These are phyloP conservation scores for Pitangus sulphuratus DNA, from an alignment of 2,797 vertebrate genomes.

Conservation along the genomic window DNA sequence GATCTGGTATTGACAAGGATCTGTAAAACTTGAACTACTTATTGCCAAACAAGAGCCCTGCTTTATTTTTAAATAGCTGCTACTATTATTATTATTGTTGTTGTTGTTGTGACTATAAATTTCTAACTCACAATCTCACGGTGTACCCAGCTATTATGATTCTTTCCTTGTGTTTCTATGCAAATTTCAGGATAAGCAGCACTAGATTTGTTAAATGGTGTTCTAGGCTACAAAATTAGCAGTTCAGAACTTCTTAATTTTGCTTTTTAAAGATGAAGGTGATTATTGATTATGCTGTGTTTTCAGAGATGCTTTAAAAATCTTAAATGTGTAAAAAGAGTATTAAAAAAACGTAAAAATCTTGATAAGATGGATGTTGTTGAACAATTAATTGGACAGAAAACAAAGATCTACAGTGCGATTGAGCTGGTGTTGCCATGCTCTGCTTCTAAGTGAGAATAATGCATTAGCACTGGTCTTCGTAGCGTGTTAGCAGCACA, in stretches of 20 bases:
- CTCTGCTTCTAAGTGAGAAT: conserved; percentile 3
- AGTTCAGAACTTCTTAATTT: neutral
- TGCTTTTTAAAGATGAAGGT: neutral
- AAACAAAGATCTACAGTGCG: neutral
- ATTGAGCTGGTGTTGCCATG: neutral
- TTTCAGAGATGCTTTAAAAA: neutral
- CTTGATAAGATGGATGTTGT: neutral
- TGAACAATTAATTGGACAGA: neutral
- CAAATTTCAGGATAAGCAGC: neutral
- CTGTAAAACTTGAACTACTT: neutral
- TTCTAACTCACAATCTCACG: neutral
- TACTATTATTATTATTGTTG: neutral
- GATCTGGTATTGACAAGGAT: neutral
- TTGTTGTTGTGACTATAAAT: neutral
- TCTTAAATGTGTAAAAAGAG: neutral
- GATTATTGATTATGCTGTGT: neutral
- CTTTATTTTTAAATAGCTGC: neutral
- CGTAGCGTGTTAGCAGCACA: neutral
- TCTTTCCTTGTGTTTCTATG: neutral
- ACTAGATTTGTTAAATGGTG: neutral
- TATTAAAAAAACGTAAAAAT: neutral
- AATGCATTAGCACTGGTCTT: conserved; percentile 47
- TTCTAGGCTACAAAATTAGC: neutral
- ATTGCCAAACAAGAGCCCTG: neutral
- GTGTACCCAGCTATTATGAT: neutral